Conservation (phyloP, 2,888 invertebrate genomes). For the Halocaridina rubra region DNA sequence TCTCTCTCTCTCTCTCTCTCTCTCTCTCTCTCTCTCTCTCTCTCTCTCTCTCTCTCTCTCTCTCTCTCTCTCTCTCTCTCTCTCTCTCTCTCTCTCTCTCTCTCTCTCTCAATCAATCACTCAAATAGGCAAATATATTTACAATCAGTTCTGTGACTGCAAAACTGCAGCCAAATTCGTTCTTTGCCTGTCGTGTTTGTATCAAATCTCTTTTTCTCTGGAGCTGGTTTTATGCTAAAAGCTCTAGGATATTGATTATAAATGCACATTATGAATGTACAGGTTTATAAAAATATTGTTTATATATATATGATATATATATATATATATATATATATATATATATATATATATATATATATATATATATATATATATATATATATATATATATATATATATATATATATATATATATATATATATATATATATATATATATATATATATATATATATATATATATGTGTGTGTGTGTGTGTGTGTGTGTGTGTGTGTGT, state of each 20-base stretch:
- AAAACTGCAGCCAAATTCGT: too few relatives aligned
- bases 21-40: neutral
- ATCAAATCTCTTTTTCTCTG: too few relatives aligned
- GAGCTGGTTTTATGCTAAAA: too few relatives aligned
- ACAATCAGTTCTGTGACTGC: too few relatives aligned
- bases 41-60: conserved; percentile 10
- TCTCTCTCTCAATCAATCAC: conserved; percentile 27
- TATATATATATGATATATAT: neutral
- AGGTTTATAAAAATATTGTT: neutral
- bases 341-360: conserved; percentile 32
- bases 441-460: conserved; percentile 14
- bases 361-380: conserved; percentile 32
- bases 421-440: conserved; percentile 1
- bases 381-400: conserved; percentile 26
- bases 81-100: conserved; percentile 10
- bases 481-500: conserved; percentile 29
- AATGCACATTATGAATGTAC: neutral
- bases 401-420: conserved; percentile 15
- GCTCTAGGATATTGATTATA: too few relatives aligned
- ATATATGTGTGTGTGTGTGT: conserved; percentile 7
- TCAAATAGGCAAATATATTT: neutral
- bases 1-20: conserved; percentile 6
- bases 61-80: conserved; percentile 25
- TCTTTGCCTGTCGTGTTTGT: too few relatives aligned
- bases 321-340: conserved; percentile 7